Conservation (phyloP, 1,140 invertebrate genomes). For the Neuroterus valhalla region DNA sequence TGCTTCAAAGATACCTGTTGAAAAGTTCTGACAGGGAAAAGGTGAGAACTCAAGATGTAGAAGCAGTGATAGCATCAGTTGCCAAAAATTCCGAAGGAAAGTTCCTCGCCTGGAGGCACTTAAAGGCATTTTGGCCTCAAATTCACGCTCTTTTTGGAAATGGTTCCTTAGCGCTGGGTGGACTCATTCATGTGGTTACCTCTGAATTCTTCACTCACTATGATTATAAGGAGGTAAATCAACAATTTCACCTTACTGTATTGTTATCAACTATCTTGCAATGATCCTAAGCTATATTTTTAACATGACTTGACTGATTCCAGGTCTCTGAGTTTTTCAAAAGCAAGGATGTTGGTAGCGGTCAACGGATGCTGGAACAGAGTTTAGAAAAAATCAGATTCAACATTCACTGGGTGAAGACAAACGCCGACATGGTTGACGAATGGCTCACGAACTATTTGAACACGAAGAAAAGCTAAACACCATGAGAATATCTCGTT, state of each 20-base stretch:
- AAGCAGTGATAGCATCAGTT: conserved; percentile 81
- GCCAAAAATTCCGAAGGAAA: conserved; percentile 83
- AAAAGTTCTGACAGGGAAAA: conserved; percentile 79
- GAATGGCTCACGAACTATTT: conserved; percentile 77
- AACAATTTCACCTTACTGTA: neutral
- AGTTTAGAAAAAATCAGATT: conserved; percentile 85
- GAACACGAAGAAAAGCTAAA: conserved; percentile 51
- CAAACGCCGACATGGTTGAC: conserved; percentile 79
- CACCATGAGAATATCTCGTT: neutral
- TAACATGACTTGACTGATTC: conserved; percentile 35
- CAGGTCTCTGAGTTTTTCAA: conserved; percentile 83
- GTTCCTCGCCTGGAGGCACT: conserved; percentile 85
- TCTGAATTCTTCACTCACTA: conserved; percentile 83
- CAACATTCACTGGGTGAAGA: conserved; percentile 85
- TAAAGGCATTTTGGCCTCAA: conserved; percentile 83
- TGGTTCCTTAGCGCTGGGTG: conserved; percentile 81
- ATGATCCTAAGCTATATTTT: conserved; percentile 33
- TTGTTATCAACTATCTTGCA: neutral
- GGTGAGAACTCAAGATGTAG: conserved; percentile 83
- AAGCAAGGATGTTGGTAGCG: conserved; percentile 81
- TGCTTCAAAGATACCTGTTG: conserved; percentile 83
- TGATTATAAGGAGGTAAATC: conserved; percentile 82
- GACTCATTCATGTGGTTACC: conserved; percentile 81
- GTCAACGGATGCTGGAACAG: conserved; percentile 81
- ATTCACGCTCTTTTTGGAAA: conserved; percentile 81